Evolutionary conservation across 2,113 vertebrate genomes (phyloP).

Genomic region (Antechinus flavipes): DNA sequence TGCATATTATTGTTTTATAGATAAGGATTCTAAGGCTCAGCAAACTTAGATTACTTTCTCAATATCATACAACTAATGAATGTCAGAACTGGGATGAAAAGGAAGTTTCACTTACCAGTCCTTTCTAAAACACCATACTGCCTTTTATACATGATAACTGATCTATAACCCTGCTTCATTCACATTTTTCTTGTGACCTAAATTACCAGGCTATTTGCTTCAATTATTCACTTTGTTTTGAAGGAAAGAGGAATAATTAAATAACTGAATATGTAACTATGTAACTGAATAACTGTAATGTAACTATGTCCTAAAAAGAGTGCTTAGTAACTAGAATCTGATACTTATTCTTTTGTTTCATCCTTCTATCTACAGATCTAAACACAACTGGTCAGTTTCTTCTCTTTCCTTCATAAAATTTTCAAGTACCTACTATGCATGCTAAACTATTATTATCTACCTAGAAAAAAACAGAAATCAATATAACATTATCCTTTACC

Average conservation of each 20-base stretch:
- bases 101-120: too few species aligned
- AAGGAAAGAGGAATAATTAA: background rate
- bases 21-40: too few species aligned
- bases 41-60: too few species aligned
- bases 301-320: too few species aligned
- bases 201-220: background rate
- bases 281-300: background rate
- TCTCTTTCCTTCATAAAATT: background rate
- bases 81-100: too few species aligned
- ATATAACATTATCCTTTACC: background rate
- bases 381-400: background rate
- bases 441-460: background rate
- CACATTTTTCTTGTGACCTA: background rate
- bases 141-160: background rate
- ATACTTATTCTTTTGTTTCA: background rate
- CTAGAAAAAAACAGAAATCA: background rate
- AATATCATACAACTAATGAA: too few species aligned
- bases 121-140: background rate
- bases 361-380: background rate
- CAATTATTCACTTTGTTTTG: background rate
- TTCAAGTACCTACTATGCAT: background rate
- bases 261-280: background rate
- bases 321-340: too few species aligned
- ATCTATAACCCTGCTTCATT: background rate
- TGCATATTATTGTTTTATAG: too few species aligned